Base-by-base conservation (phyloP, 2,797 vertebrate genomes). In the Helicolenus hilgendorfi region DNA sequence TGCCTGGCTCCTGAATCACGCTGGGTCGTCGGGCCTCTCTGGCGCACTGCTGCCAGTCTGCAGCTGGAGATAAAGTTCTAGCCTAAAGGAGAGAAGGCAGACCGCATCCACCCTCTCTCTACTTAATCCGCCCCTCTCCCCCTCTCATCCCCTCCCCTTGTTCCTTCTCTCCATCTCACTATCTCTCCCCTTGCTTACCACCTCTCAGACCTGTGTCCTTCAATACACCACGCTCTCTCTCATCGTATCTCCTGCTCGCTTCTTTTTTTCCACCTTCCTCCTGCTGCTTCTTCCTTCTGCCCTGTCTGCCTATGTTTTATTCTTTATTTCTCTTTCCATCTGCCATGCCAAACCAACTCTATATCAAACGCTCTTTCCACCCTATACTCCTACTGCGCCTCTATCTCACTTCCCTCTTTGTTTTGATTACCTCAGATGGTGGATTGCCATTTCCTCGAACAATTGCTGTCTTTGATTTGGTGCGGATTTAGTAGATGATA, bases 61-160 rank as follows among this genome's bases (percentile, higher is more conserved):
- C 84, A 90, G 87, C 83, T 49, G 8, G 55, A 95, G 95, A 96
- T 96, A 96, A 96, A 94, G 92, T 91, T 91, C 73, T 83, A 86
- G 85, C 92, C 92, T 90, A 73, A 91, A 91, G 86, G 81, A 81
- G 60, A 81, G 74, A 73, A 89, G 75, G 83, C 77, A 56, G 91
- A 38, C 81, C 84, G 63, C 89, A 84, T 87, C 88, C 88, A 68
- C 87, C 79, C 70, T 91, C 91, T 85, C 90, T 81, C 86, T 36
- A 35, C 84, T 85, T 93, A 91, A 89, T 90, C 91, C 80, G 7
- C 88, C 83, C 81, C 81, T 82, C 79, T 76, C 73, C 45, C 33
- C 69, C 81, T 81, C 81, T 89, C 80, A 81, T 83, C 82, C 83
- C 70, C 82, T 86, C 72, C 82, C 18, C 81, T 82, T 86, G 77